phyloP scores from a whole-genome alignment of 2,113 vertebrate species.

The Eretmochelys imbricata region DNA sequence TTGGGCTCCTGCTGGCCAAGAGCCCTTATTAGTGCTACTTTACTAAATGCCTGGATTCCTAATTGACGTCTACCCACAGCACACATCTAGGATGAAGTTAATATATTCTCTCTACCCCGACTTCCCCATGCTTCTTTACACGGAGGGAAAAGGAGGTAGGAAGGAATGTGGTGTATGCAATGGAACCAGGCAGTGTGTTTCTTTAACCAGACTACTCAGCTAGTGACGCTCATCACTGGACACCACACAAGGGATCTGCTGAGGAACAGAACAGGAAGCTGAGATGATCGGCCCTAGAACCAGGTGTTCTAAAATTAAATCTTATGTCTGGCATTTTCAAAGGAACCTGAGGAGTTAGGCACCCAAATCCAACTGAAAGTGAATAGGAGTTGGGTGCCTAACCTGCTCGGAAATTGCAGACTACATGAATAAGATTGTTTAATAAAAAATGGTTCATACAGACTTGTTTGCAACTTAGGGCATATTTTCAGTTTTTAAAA shows the following conservation, averaged over 20 bases:
- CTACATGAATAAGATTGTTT: neutral
- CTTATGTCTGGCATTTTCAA: neutral
- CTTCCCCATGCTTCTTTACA: accelerated
- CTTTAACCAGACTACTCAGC: neutral
- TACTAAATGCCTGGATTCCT: neutral
- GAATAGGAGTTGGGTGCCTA: neutral
- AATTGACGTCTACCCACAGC: neutral
- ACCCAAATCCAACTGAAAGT: neutral
- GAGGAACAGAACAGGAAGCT: neutral
- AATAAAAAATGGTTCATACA: neutral
- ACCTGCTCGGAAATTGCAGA: neutral
- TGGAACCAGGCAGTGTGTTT: neutral
- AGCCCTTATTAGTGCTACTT: neutral
- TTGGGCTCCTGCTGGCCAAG: neutral
- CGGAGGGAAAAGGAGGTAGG: neutral
- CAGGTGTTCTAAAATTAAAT: neutral
- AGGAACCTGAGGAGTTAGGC: neutral
- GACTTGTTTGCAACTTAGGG: neutral
- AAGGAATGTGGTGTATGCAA: neutral
- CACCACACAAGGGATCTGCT: neutral
- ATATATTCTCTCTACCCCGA: neutral
- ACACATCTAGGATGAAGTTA: neutral
- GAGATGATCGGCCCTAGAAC: neutral
- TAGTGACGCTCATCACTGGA: neutral
- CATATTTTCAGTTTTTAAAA: neutral